Base-by-base conservation (phyloP, 2,888 invertebrate genomes). In the Tenthredo amoena region DNA sequence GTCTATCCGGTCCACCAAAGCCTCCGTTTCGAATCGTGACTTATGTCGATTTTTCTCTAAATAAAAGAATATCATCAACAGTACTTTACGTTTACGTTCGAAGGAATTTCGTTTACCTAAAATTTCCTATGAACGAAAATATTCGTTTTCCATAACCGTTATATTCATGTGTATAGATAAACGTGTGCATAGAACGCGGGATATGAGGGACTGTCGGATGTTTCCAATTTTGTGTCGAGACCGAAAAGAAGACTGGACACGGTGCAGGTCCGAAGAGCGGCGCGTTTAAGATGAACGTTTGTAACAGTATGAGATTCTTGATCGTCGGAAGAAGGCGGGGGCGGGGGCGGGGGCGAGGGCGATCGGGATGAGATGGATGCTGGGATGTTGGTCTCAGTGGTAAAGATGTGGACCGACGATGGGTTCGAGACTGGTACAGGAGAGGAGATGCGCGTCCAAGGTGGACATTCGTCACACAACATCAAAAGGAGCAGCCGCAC, bases 381-480 rank as follows among this genome's bases (percentile, higher is more conserved):
- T 86, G 88, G 68, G 65, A 43, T 34, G 68, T 12, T 21, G 55
- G 6, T 37, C 76, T 31, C 43, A 37, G 34, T 83, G 68, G 83
- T 83, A 65, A 65, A 83, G 83, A 83, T 65, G 81, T 81, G 81
- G 83, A 68, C 83, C 83, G 71, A 31, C 68, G 71, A 65, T 71
- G 83, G 71, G 83, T 47, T 58, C 40, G 85, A 85, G 85, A 84
- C 87, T 81, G 76, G 77, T 85, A 77, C 85, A 84, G 62, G 85
- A 83, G 87, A 90, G 90, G 90, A 91, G 90, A 90, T 91, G 92
- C 93, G 92, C 93, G 91, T 92, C 92, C 91, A 93, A 93, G 92
- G 91, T 91, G 92, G 92, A 92, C 93, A 93, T 93, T 93, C 93
- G 93, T 93, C 93, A 92, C 93, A 93, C 92, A 92, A 93, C 93